A percentile compares a stretch with the other conserved stretches of the same genome.
Conservation (phyloP, 2,113 vertebrate species). For the Melanerpes aurifrons region DNA sequence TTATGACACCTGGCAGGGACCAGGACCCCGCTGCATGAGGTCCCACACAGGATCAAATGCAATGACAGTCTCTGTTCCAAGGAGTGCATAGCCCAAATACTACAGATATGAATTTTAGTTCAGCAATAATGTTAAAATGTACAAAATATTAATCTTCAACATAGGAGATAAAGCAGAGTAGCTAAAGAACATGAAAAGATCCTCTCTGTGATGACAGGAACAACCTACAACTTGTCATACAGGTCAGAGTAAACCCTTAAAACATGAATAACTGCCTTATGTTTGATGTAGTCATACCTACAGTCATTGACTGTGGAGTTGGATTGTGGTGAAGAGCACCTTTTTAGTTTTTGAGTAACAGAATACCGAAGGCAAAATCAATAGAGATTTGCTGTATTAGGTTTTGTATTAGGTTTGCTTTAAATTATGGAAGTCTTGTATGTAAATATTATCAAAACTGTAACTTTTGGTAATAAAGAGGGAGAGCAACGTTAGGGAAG, state of each 20-base stretch:
- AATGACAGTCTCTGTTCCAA: neutral
- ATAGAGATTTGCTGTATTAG: neutral
- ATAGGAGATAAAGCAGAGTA: neutral
- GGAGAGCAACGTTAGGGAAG: neutral
- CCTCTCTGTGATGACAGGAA: neutral
- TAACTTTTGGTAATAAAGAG: neutral
- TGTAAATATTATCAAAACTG: neutral
- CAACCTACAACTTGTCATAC: neutral
- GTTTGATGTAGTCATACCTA: neutral
- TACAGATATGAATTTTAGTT: neutral
- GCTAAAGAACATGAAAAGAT: neutral
- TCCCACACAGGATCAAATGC: neutral
- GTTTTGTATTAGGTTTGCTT: neutral
- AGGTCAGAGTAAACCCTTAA: neutral
- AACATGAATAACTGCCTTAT: neutral
- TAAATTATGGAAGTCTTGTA: neutral
- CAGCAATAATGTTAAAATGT: rapidly evolving
- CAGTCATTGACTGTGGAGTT: neutral
- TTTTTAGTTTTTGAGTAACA: neutral
- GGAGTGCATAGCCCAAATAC: neutral
- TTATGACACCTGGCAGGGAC: neutral
- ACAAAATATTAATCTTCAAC: neutral
- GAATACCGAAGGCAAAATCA: neutral
- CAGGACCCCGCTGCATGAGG: rapidly evolving
- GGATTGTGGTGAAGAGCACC: neutral